Evolutionary conservation across 2,113 vertebrate species (phyloP), one percentile per base, ranked within the genome.

Genomic region (Microcebus ravelobensis): DNA sequence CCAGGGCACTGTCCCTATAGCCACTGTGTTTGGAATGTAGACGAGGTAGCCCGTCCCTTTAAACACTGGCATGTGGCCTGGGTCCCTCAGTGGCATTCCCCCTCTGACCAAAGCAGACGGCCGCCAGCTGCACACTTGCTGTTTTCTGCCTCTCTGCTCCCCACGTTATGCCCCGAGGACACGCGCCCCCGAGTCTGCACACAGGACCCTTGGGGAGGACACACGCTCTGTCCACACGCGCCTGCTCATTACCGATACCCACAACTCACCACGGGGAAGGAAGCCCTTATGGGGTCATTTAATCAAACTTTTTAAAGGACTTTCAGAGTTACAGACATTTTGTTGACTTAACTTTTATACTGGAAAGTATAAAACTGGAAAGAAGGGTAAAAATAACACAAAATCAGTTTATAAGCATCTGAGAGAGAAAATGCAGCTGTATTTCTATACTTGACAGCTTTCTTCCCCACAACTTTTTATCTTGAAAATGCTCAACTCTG

Each of bases 281-380:
- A 95, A 89, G 89, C 14, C 23, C 61, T 82, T 57, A 55, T 5
- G 55, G n/a, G 18, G 59, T 36, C 31, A 45, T 13, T 39, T 86
- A 84, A 87, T 91, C 31, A 15, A 15, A 50, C 2, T 79, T 95
- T 93, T 89, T 65, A 73, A 96, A 83, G 82, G 68, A 21, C 48
- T 68, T 52, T 90, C 86, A 65, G 84, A 83, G 59, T 65, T 67
- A 79, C 1, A 48, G 21, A 34, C 1, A 86, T 92, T 95, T 85
- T 94, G 91, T 77, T 83, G 36, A 96, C 25, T 80, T 91, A 85
- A 92, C n/a, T 94, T 89, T 92, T 77, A 79, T 81, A 57, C n/a
- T 13, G 20, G 48, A 55, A 92, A 94, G 36, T 11, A 61, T 82
- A 83, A 83, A 90, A 91, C 29, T 83, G 23, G 45, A 74, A 92